These are phyloP conservation scores for Holothuria scabra DNA, from an alignment of 53 echinoderm and acorn worm genomes.

Conservation along the genomic window DNA sequence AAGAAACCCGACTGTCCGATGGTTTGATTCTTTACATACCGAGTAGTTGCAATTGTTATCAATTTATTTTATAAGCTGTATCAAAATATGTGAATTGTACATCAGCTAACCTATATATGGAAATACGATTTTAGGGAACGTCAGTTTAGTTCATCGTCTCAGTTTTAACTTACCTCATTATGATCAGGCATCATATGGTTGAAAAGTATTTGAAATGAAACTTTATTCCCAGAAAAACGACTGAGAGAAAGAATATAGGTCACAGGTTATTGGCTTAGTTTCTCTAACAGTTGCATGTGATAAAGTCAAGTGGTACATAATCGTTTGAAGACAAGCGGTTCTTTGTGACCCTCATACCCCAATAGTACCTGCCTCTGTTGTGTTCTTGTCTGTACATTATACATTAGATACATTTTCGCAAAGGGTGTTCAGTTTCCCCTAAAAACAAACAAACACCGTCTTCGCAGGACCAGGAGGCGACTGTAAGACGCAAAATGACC, in stretches of 20 bases:
- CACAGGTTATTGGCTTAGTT: constrained; percentile 3
- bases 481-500: constrained; percentile 29
- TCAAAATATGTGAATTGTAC: too few species aligned
- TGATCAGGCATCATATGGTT: too few species aligned
- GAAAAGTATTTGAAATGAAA: too few species aligned
- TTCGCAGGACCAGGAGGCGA: constrained; percentile 21
- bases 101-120: too few species aligned
- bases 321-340: background rate
- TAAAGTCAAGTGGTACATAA: background rate
- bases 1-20: too few species aligned
- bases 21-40: too few species aligned
- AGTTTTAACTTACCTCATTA: too few species aligned
- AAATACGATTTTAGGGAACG: too few species aligned
- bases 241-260: background rate
- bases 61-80: too few species aligned
- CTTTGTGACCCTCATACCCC: background rate
- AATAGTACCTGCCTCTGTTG: background rate
- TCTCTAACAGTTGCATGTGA: constrained; percentile 13
- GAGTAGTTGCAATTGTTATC: too few species aligned
- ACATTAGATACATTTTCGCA: constrained; percentile 10
- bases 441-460: constrained; percentile 39
- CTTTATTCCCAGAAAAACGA: background rate
- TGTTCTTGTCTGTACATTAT: constrained; percentile 7
- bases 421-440: constrained; percentile 22
- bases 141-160: too few species aligned